These are phyloP conservation scores for Hippoglossus hippoglossus DNA, from an alignment of 2,797 vertebrate species.

Conservation along the genomic window DNA sequence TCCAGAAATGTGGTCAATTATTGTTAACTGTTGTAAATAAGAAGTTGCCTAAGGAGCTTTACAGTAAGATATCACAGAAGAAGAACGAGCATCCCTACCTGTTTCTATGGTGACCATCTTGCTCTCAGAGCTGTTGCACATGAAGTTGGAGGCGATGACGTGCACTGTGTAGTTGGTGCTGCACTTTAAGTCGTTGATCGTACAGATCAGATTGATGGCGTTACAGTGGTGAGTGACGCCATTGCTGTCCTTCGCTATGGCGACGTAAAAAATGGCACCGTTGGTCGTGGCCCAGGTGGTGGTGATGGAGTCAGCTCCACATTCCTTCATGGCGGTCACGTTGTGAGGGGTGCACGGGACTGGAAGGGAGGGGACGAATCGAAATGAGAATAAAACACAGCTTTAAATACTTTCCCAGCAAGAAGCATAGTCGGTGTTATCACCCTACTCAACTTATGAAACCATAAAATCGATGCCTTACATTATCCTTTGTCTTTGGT, in stretches of 20 bases:
- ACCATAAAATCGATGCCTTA: too few species aligned
- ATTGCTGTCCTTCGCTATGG: constrained; percentile 53
- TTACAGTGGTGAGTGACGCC: constrained; percentile 68
- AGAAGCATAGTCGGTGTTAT: too few species aligned
- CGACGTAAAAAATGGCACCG: constrained; percentile 72
- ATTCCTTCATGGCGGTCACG: constrained; percentile 69
- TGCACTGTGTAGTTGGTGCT: constrained; percentile 74
- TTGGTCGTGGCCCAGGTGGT: constrained; percentile 70
- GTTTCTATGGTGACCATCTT: constrained; percentile 67
- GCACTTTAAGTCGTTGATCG: constrained; percentile 78
- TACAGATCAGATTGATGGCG: constrained; percentile 56
- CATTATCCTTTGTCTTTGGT: too few species aligned
- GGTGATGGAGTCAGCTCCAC: constrained; percentile 71
- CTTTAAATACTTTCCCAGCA: too few species aligned
- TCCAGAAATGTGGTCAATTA: too few species aligned
- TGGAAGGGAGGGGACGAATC: constrained; percentile 39
- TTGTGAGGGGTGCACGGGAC: constrained; percentile 81
- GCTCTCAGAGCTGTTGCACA: constrained; percentile 82
- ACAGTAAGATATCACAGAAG: not conserved
- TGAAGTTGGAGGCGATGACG: constrained; percentile 75
- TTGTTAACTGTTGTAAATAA: not conserved
- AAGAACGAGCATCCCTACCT: constrained; percentile 68
- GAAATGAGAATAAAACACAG: not conserved
- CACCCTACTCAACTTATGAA: too few species aligned
- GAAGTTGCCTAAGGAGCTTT: not conserved